Conservation (phyloP, 2,113 vertebrate genomes). For the Notothenia coriiceps region DNA sequence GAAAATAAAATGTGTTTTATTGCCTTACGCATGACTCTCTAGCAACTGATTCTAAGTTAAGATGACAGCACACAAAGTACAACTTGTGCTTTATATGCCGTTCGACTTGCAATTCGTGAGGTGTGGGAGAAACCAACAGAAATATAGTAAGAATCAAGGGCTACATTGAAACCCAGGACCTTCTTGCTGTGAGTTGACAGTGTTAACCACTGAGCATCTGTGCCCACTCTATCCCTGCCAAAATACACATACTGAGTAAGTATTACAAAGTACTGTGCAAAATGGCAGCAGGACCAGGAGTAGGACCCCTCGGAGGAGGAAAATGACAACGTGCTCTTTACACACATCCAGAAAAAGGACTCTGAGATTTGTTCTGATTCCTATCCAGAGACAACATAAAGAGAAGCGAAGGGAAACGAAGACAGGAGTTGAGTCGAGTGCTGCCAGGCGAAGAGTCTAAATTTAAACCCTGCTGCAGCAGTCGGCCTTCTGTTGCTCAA, state of each 20-base stretch:
- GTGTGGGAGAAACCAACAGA: background rate
- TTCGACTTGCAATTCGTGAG: background rate
- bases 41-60: no score
- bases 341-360: conserved; percentile 9
- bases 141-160: background rate
- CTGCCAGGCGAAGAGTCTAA: conserved; percentile 49
- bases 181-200: conserved; percentile 2
- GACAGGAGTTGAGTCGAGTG: conserved; percentile 12
- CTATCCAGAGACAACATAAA: conserved; percentile 26
- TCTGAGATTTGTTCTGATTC: conserved; percentile 18
- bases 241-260: background rate
- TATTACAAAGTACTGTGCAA: conserved; percentile 10
- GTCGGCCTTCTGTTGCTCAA: conserved; percentile 53
- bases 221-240: background rate
- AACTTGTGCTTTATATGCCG: background rate
- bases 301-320: background rate
- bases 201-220: background rate
- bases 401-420: conserved; percentile 3
- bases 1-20: no score
- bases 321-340: background rate
- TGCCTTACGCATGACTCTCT: no score
- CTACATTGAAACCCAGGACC: background rate
- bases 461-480: conserved; percentile 57
- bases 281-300: conserved; percentile 10
- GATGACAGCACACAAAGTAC: background rate